Evolutionary conservation across 53 echinoderm and acorn worm genomes (phyloP), one percentile per base, ranked within the genome.

Genomic region (Holothuria leucospilota): DNA sequence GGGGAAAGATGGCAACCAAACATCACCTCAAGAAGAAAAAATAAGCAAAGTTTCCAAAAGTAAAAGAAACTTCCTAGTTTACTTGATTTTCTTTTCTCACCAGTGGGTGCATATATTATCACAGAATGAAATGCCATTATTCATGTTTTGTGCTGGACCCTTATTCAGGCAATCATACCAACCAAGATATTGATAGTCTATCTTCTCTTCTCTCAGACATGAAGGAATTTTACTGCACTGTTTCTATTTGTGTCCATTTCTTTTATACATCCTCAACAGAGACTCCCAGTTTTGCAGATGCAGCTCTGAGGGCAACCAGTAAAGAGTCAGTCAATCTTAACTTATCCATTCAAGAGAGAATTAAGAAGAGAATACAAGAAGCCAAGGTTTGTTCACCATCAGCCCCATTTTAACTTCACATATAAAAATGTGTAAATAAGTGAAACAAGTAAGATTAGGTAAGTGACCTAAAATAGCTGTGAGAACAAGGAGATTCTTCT

Each of bases 271-370:
- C 91, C 83, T 84, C 83, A 62, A 82, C 90, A 93, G 95, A 95
- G 70, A 84, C 92, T 51, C 92, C 94, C 0, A 92, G 91, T 30
- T 69, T 94, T 80, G 94, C 95, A 15, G 94, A 89, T 2, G 93
- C 91, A 59, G 84, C 96, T 21, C 85, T 91, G 7, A 90, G 92
- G 26, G 88, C 84, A 4, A 64, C 87, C 0, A 88, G 91, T 26
- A 86, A 93, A 41, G 64, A 84, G 5, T 62, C 92, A 0, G 63
- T 82, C 51, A 94, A 84, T 56, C 85, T 92, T 16, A 99, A 99
- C 62, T 88, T 92, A 8, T 90, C 99, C 24, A 99, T 99, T 63
- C 85, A 93, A 51, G 99, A 99, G 60, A 92, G 94, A 20, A 95
- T 99, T 68, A 93, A 83, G 83, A 93, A 85, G 87, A 95, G 89